phyloP scores from a whole-genome alignment of 2,888 invertebrate species.

The Cosmorhoe ocellata region DNA sequence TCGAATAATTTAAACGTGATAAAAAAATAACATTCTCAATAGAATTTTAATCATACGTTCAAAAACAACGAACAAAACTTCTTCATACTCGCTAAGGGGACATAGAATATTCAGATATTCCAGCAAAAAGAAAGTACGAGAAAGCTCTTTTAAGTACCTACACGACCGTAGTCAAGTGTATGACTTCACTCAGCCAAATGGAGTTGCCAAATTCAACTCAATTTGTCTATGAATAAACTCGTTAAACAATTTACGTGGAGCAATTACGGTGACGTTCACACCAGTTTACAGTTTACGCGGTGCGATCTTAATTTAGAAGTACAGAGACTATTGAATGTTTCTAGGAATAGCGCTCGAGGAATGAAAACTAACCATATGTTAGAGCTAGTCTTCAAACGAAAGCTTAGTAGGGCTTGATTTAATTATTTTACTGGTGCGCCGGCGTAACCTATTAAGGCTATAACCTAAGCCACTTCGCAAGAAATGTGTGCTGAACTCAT shows the following conservation, averaged over 20 bases:
- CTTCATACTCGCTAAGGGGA: too few relatives aligned
- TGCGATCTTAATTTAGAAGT: constrained; percentile 1
- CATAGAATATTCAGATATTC: too few relatives aligned
- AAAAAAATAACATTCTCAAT: too few relatives aligned
- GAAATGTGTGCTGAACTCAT: too few relatives aligned
- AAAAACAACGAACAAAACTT: too few relatives aligned
- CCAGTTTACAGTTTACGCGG: constrained; percentile 1
- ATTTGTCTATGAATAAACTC: constrained; percentile 27
- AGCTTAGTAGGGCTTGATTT: background rate
- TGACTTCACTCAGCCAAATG: constrained; percentile 1
- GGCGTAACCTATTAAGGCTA: too few relatives aligned
- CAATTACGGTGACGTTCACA: constrained; percentile 11
- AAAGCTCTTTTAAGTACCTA: background rate
- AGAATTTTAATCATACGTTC: too few relatives aligned
- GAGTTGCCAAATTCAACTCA: constrained; percentile 16
- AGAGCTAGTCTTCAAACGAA: background rate
- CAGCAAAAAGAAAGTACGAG: background rate
- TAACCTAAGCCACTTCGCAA: too few relatives aligned
- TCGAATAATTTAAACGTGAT: too few relatives aligned
- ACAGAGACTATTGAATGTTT: background rate
- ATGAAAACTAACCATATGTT: background rate
- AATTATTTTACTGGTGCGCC: background rate
- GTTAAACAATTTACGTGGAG: constrained; percentile 23
- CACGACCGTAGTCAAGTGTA: background rate
- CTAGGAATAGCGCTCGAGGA: background rate